Evolutionary conservation across 2,888 invertebrate species (phyloP).

Genomic region (Oxytorus armatus): DNA sequence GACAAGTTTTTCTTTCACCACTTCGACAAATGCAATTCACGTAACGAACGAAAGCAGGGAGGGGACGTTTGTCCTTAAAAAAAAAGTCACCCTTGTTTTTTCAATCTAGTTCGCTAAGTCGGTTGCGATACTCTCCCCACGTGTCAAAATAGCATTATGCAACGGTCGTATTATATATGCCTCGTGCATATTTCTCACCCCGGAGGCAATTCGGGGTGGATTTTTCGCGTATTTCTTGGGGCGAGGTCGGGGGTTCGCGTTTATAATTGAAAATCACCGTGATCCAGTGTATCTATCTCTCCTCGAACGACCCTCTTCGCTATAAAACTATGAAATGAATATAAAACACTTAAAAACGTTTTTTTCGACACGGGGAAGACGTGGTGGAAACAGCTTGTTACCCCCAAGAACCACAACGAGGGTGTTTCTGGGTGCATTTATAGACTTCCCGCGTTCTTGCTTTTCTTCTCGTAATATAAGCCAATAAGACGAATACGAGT

Average conservation of each 20-base stretch:
- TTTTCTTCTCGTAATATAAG: constrained; percentile 67
- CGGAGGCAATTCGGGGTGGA: constrained; percentile 37
- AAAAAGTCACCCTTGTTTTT: constrained; percentile 67
- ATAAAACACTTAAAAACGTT: constrained; percentile 60
- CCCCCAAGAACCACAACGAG: constrained; percentile 18
- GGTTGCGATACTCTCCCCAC: constrained; percentile 24
- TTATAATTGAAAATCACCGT: constrained; percentile 80
- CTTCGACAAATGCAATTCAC: constrained; percentile 23
- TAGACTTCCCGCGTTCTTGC: constrained; percentile 47
- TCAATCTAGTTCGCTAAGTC: constrained; percentile 48
- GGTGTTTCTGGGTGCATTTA: constrained; percentile 47
- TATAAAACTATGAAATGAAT: constrained; percentile 67
- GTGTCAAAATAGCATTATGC: constrained; percentile 55
- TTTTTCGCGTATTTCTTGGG: constrained; percentile 33
- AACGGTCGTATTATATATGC: constrained; percentile 36
- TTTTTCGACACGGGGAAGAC: constrained; percentile 29
- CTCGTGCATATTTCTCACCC: constrained; percentile 62
- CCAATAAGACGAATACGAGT: constrained; percentile 71
- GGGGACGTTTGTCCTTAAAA: constrained; percentile 25
- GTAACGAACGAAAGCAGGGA: constrained; percentile 27
- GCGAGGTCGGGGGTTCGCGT: constrained; percentile 31
- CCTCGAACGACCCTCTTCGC: constrained; percentile 35
- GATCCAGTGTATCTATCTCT: constrained; percentile 72
- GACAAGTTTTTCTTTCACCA: constrained; percentile 21
- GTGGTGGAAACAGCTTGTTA: constrained; percentile 22